Percentiles rank a stretch among this genome's conserved stretches.
Evolutionary conservation across 2,797 vertebrate genomes (phyloP).

Genomic region (Amblyopsis hoosieri): DNA sequence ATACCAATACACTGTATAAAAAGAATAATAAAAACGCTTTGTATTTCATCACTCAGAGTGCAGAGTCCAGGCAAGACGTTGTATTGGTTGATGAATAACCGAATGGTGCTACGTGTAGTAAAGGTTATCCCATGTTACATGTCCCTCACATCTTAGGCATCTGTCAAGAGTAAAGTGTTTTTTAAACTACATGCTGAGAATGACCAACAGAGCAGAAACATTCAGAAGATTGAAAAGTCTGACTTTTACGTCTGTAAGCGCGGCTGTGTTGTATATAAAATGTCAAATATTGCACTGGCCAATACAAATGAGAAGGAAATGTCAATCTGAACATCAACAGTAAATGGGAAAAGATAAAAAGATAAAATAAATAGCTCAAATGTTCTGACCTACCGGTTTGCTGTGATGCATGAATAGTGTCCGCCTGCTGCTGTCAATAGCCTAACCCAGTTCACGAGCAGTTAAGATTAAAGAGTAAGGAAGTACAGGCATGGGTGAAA

Average conservation of each 20-base stretch:
- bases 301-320: conserved; percentile 6
- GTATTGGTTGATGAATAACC: conserved; percentile 51
- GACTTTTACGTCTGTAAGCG: neutral
- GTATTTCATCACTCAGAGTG: neutral
- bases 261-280: conserved; percentile 14
- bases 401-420: conserved; percentile 8
- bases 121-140: conserved; percentile 35
- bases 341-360: neutral
- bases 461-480: conserved; percentile 3
- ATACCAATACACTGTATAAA: neutral
- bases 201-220: conserved; percentile 4
- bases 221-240: neutral
- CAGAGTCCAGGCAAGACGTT: neutral
- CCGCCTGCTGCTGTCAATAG: neutral
- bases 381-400: conserved; percentile 32
- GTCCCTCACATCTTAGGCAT: conserved; percentile 11
- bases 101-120: conserved; percentile 1
- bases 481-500: conserved; percentile 11
- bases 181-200: neutral
- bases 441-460: conserved; percentile 5
- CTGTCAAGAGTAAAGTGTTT: neutral
- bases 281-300: neutral
- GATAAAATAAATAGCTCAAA: neutral
- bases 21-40: neutral
- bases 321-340: conserved; percentile 7